Base-by-base conservation (phyloP, 2,888 invertebrate genomes). In the Ichneumoninae sp. region DNA sequence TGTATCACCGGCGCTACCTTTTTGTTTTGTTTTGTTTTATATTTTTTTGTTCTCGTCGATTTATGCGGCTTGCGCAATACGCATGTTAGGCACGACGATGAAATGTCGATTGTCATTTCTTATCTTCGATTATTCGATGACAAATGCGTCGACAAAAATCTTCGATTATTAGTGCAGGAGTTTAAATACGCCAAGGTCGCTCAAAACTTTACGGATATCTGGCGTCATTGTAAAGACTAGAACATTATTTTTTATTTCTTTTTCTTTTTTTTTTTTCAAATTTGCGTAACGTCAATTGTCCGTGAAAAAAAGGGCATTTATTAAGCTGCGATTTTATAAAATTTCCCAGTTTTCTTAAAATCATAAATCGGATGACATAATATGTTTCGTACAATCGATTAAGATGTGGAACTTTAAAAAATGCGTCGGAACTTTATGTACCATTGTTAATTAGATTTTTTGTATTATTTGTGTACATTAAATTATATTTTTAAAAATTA, bases 61-160 rank as follows among this genome's bases (percentile, higher is more conserved):
- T 47, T 16, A 47, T 47, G 44, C 44, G 16, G 2, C 44, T 47
- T 16, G 1, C 16, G 44, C 22, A 54, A 54, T 22, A 22, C 22
- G 19, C 22, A 8, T 0, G 54, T 3, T 54, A 8, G 3, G 22
- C 22, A 22, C 54, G 54, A 7, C 54, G 54, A 50, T 16, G 52
- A 26, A 74, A 78, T 26, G 77, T 36, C 54, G 16, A 47, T 44
- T 4, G 10, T 68, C 68, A 10, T 68, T 68, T 68, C 6, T 26
- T 19, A 13, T 54, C 54, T 1, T 8, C 19, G 54, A 54, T 22
- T 22, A 3, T 54, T 10, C 22, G 8, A 8, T 54, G 44, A 16
- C 44, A 16, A 47, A 47, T 16, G 13, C 13, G 13, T 16, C 16
- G 44, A 47, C 13, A 0, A 47, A 16, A 47, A 47, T 47, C 13